Percentiles rank a stretch among this genome's conserved stretches.
Evolutionary conservation across 2,888 invertebrate species (phyloP).

Genomic region (Hemithea aestivaria): DNA sequence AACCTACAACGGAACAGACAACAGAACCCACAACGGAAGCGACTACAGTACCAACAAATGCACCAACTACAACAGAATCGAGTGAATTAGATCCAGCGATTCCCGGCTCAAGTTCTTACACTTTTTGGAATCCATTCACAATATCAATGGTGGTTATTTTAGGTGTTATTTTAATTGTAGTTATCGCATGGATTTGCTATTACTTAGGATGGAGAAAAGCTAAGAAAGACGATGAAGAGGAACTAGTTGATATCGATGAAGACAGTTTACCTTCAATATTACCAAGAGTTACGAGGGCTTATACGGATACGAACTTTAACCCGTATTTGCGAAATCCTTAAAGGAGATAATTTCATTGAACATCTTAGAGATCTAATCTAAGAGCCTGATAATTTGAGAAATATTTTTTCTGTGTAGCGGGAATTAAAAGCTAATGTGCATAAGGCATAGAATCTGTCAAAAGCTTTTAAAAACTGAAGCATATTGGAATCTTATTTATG

Average conservation of each 20-base stretch:
- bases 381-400: too few relatives aligned
- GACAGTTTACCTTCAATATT: conserved; percentile 5
- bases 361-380: too few relatives aligned
- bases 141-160: conserved; percentile 15
- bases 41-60: not conserved
- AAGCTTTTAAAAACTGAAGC: too few relatives aligned
- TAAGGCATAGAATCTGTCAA: too few relatives aligned
- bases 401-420: too few relatives aligned
- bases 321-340: conserved; percentile 5
- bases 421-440: too few relatives aligned
- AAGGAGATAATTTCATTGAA: too few relatives aligned
- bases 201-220: conserved; percentile 12
- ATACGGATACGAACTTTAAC: conserved; percentile 2
- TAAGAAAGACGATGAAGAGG: conserved; percentile 1
- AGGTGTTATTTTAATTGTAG: conserved; percentile 4
- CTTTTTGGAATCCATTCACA: conserved; percentile 16
- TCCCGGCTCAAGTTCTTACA: conserved; percentile 3
- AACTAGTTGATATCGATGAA: conserved; percentile 7
- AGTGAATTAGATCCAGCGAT: conserved; percentile 1
- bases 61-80: conserved; percentile 5
- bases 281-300: conserved; percentile 7
- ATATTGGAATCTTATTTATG: too few relatives aligned
- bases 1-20: not conserved
- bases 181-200: conserved; percentile 6
- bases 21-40: not conserved